phyloP scores from a whole-genome alignment of 2,797 vertebrate species.

The Caiman crocodilus region DNA sequence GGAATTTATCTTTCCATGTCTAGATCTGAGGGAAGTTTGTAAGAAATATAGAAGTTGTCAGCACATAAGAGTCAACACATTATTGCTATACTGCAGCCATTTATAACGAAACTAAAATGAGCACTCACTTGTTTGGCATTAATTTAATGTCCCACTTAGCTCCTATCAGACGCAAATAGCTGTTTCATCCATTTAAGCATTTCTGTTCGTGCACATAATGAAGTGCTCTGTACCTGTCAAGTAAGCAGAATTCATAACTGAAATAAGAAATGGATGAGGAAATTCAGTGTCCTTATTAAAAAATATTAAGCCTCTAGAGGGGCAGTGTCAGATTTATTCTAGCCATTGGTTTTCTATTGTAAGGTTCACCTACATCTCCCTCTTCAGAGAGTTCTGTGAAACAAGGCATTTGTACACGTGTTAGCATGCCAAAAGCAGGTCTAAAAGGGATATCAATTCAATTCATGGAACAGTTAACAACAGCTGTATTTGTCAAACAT shows the following conservation, averaged over 20 bases:
- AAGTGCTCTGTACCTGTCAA: conserved; percentile 74
- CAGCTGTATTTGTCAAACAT: conserved; percentile 39
- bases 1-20: conserved; percentile 61
- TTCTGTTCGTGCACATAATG: conserved; percentile 64
- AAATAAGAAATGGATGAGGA: conserved; percentile 76
- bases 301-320: conserved; percentile 44
- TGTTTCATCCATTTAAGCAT: conserved; percentile 72
- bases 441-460: conserved; percentile 31
- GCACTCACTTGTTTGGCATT: conserved; percentile 76
- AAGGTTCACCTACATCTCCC: conserved; percentile 9
- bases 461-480: conserved; percentile 55
- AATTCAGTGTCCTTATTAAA: conserved; percentile 63
- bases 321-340: conserved; percentile 35
- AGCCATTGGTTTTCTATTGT: not conserved
- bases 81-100: conserved; percentile 59
- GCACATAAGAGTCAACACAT: conserved; percentile 64
- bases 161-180: conserved; percentile 72
- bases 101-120: conserved; percentile 71
- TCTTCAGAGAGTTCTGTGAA: conserved; percentile 6
- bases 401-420: not conserved
- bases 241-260: conserved; percentile 74
- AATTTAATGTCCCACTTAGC: conserved; percentile 77
- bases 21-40: conserved; percentile 61
- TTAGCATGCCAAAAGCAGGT: conserved; percentile 24
- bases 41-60: conserved; percentile 69